Conservation (phyloP, 2,888 invertebrate genomes). For the Hedychridium roseum region DNA sequence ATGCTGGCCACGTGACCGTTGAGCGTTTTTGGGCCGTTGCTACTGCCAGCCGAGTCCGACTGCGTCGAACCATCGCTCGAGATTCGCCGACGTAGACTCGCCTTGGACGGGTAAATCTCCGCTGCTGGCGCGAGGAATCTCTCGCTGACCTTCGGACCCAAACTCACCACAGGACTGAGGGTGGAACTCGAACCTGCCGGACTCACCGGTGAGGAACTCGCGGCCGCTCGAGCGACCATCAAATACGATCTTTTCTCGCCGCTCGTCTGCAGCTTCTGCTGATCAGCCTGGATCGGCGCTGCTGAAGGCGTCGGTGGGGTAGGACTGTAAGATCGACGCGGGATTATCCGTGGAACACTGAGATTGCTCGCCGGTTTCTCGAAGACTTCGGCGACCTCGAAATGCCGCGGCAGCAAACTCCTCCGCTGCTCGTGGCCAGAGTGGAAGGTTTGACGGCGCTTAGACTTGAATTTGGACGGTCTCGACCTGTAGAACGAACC, state of each 20-base stretch:
- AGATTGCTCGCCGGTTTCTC: constrained; percentile 54
- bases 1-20: constrained; percentile 23
- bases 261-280: too few species aligned
- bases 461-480: constrained; percentile 52
- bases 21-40: constrained; percentile 22
- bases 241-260: constrained; percentile 51
- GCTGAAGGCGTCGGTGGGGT: too few species aligned
- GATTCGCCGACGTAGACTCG: constrained; percentile 22
- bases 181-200: constrained; percentile 20
- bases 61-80: constrained; percentile 33
- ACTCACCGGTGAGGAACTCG: constrained; percentile 19
- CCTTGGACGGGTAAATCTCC: constrained; percentile 37
- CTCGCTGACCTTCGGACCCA: constrained; percentile 26
- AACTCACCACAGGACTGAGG: constrained; percentile 6
- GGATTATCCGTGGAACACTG: constrained; percentile 56
- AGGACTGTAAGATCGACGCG: constrained; percentile 38
- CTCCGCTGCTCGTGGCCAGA: constrained; percentile 40
- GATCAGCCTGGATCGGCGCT: too few species aligned
- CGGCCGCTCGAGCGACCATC: constrained; percentile 60
- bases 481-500: constrained; percentile 46
- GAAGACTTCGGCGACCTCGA: constrained; percentile 55
- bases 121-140: constrained; percentile 42
- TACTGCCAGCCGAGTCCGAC: constrained; percentile 24
- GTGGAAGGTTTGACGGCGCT: constrained; percentile 62
- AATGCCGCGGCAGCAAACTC: constrained; percentile 48